phyloP scores from a whole-genome alignment of 2,888 invertebrate genomes.

The Pandemis corylana region DNA sequence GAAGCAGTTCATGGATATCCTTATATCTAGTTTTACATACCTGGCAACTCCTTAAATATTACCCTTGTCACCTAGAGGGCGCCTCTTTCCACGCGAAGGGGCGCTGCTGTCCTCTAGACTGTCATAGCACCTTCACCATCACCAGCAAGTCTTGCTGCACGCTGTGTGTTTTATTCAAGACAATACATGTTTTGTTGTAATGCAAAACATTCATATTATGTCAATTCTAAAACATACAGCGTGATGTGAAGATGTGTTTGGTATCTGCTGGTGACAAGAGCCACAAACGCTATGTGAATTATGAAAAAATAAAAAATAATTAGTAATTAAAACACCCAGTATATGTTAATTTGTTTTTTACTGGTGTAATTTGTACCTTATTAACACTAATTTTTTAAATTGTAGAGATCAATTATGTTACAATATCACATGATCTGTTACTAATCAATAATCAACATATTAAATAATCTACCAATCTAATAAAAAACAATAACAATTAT shows the following conservation, averaged over 20 bases:
- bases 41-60: too few relatives aligned
- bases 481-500: neutral
- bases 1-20: too few relatives aligned
- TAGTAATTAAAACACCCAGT: neutral
- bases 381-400: neutral
- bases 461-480: neutral
- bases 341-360: neutral
- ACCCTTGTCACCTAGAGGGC: too few relatives aligned
- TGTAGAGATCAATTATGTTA: too few relatives aligned
- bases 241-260: neutral
- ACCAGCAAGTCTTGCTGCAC: neutral
- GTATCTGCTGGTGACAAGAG: neutral
- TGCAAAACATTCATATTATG: neutral
- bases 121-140: neutral
- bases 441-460: too few relatives aligned
- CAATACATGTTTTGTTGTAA: slow-evolving; percentile 4
- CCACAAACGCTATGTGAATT: slow-evolving; percentile 2
- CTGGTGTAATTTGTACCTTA: neutral
- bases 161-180: neutral
- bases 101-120: too few relatives aligned
- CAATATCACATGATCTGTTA: too few relatives aligned
- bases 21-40: too few relatives aligned
- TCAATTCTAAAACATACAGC: neutral
- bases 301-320: neutral
- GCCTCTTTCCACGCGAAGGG: too few relatives aligned